Conservation (phyloP, 1,140 invertebrate genomes). For the Heliconius hermathena region DNA sequence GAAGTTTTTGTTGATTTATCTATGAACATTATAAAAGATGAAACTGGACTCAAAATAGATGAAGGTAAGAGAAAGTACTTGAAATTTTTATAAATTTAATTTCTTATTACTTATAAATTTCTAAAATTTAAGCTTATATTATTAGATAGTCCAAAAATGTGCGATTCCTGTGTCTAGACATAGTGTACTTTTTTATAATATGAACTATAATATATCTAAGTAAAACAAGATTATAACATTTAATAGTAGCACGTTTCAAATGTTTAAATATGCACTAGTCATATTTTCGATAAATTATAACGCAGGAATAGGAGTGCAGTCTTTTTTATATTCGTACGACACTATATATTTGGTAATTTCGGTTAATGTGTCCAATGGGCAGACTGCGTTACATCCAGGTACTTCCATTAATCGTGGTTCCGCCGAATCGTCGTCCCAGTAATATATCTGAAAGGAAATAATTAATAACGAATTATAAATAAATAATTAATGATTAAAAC, state of each 20-base stretch:
- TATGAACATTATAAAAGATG: slow-evolving; percentile 92
- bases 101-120: slow-evolving; percentile 15
- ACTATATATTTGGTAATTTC: slow-evolving; percentile 71
- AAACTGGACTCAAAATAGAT: slow-evolving; percentile 91
- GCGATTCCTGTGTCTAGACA: background rate
- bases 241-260: slow-evolving; percentile 6
- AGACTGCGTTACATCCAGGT: slow-evolving; percentile 70
- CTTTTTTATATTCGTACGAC: slow-evolving; percentile 69
- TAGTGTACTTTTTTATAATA: slow-evolving; percentile 14
- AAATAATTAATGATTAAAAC: no score
- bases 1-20: slow-evolving; percentile 91
- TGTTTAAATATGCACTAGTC: slow-evolving; percentile 16
- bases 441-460: slow-evolving; percentile 70
- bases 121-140: slow-evolving; percentile 1
- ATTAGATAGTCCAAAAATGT: slow-evolving; percentile 12
- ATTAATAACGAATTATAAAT: background rate
- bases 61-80: slow-evolving; percentile 80
- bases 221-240: background rate
- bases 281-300: slow-evolving; percentile 29
- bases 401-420: slow-evolving; percentile 76
- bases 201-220: background rate
- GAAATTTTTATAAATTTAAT: slow-evolving; percentile 13
- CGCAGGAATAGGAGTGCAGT: slow-evolving; percentile 61
- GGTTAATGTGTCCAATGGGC: slow-evolving; percentile 73
- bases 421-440: slow-evolving; percentile 77